A percentile compares a stretch with the other conserved stretches of the same genome.
Evolutionary conservation across 2,888 invertebrate species (phyloP).

Genomic region (Busseola fusca): DNA sequence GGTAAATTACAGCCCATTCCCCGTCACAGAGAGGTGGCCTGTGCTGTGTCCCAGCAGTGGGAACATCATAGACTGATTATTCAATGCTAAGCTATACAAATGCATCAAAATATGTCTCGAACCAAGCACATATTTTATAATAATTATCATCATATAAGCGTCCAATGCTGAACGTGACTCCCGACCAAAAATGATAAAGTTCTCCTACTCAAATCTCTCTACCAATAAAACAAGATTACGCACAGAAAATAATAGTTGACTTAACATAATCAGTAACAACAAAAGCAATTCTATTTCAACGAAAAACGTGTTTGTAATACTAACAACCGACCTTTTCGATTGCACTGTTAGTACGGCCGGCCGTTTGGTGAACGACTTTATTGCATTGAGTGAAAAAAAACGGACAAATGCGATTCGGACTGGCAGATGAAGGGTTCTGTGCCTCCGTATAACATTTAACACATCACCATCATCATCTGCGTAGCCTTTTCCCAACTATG

Average conservation of each 20-base stretch:
- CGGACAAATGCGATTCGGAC: neutral
- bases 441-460: too few species aligned
- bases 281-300: conserved; percentile 44
- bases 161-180: conserved; percentile 16
- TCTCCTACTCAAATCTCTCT: conserved; percentile 10
- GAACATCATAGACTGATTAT: too few species aligned
- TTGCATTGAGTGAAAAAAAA: conserved; percentile 64
- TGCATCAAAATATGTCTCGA: neutral
- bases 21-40: too few species aligned
- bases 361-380: conserved; percentile 66
- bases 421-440: neutral
- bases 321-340: conserved; percentile 62
- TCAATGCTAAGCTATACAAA: neutral
- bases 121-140: conserved; percentile 2
- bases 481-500: too few species aligned
- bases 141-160: neutral
- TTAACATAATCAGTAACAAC: conserved; percentile 39
- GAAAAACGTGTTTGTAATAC: conserved; percentile 52
- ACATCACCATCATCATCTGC: too few species aligned
- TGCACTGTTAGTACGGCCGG: conserved; percentile 67
- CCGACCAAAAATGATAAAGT: conserved; percentile 13
- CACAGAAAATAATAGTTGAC: conserved; percentile 32
- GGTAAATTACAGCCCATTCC: too few species aligned
- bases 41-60: too few species aligned
- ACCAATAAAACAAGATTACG: conserved; percentile 32